Base-by-base conservation (phyloP, 2,888 invertebrate genomes). In the Aplocera efformata region DNA sequence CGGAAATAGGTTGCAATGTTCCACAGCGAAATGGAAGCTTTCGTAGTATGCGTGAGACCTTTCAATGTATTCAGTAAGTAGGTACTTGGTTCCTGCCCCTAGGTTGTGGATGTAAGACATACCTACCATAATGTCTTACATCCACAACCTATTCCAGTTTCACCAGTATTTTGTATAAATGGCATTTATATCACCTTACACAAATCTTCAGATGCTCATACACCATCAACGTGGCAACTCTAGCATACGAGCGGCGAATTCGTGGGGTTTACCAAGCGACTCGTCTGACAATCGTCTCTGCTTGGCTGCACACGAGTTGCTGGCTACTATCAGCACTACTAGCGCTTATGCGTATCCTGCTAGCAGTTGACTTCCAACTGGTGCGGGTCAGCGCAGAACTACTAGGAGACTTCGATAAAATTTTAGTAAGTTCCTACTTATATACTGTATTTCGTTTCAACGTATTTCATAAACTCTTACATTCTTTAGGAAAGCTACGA, bases 191-290 rank as follows among this genome's bases (percentile, higher is more conserved):
- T 17, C 13, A 17, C 7, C 13, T 32, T 29, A 7, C 7, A 4
- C 23, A 25, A 36, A 6, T 44, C 24, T 1, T 10, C 27, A 53
- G 55, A n/a, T 55, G 85, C 50, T 61, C 79, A 0, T 85, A 82
- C 51, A 74, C 83, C 0, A 68, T 85, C 8, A 86, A 86, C 48
- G 84, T 85, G 6, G 83, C 77, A 1, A 83, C 88, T 0, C 57
- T 86, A 26, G 69, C 66, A 1, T 86, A 79, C 50, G 79, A 84
- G 53, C 74, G 84, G 1, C 78, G 79, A 7, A 84, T 86, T 43
- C 77, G 81, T 1, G 85, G 85, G 2, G 85, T 86, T 13, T 84
- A 80, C 63, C 84, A 84, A 43, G 84, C 83, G 3, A 81, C 73
- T 1, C 63, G 60, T 8, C 70, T 88, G 4, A 85, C 85, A 0